Conservation (phyloP, 64 coral and sea anemone species). For the Porites lutea region DNA sequence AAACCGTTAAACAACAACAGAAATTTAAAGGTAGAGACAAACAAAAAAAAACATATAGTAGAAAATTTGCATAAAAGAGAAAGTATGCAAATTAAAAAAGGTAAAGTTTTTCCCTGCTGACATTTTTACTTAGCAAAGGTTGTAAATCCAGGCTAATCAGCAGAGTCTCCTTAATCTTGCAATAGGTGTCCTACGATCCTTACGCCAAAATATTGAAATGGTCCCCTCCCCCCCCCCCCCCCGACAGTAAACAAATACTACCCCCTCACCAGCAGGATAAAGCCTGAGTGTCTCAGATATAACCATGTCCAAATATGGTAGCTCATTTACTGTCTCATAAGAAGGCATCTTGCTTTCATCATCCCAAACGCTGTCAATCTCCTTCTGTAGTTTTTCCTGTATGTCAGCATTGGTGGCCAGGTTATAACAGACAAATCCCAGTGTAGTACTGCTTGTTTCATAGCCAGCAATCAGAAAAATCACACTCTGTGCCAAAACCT, state of each 20-base stretch:
- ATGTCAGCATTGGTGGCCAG: slow-evolving; percentile 2
- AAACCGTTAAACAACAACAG: too few species aligned
- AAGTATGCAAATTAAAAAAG: too few species aligned
- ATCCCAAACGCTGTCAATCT: not conserved
- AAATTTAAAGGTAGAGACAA: too few species aligned
- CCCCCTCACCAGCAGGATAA: slow-evolving; percentile 43
- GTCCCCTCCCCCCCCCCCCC: too few species aligned
- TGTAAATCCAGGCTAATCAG: too few species aligned
- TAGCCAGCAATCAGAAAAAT: slow-evolving; percentile 60
- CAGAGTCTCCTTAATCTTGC: too few species aligned
- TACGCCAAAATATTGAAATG: too few species aligned
- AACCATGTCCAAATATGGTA: slow-evolving; percentile 63
- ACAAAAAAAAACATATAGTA: too few species aligned
- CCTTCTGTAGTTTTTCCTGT: slow-evolving; percentile 14
- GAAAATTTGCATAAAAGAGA: too few species aligned
- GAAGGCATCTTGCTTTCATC: slow-evolving; percentile 58
- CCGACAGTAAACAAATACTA: not conserved
- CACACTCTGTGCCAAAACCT: slow-evolving; percentile 51
- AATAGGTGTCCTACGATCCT: too few species aligned
- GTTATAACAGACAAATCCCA: not conserved
- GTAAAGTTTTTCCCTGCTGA: too few species aligned
- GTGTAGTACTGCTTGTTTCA: slow-evolving; percentile 61
- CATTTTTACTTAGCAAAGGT: too few species aligned
- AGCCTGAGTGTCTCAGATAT: slow-evolving; percentile 67
- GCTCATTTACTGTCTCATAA: slow-evolving; percentile 46